phyloP scores from a whole-genome alignment of 92 coral and sea anemone species.

The Parazoanthus swiftii region DNA sequence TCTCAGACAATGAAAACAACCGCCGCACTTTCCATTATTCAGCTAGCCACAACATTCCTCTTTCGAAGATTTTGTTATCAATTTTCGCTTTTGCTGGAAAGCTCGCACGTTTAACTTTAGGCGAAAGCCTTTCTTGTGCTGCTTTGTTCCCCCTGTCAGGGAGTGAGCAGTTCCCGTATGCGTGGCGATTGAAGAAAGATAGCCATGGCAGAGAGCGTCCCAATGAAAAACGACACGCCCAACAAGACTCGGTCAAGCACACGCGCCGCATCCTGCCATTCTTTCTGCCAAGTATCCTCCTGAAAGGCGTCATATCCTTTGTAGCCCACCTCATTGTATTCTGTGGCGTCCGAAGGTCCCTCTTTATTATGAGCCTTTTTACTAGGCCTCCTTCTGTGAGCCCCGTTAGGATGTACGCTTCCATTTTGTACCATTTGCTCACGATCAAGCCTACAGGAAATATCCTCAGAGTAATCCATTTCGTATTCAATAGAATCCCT shows the following conservation, averaged over 20 bases:
- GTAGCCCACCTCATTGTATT: neutral
- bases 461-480: constrained; percentile 72
- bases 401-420: constrained; percentile 61
- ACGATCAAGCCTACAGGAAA: constrained; percentile 62
- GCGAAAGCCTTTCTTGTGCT: neutral
- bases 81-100: neutral
- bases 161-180: constrained; percentile 74
- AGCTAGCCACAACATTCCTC: neutral
- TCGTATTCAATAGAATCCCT: constrained; percentile 85
- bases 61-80: neutral
- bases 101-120: neutral
- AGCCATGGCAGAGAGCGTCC: constrained; percentile 81
- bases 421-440: constrained; percentile 77
- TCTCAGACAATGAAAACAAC: neutral
- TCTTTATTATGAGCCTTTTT: constrained; percentile 68
- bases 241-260: constrained; percentile 81
- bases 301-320: neutral
- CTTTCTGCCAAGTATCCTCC: constrained; percentile 8
- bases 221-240: constrained; percentile 76
- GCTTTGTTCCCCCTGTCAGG: constrained; percentile 34
- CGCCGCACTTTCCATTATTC: neutral
- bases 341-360: constrained; percentile 10
- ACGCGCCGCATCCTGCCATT: constrained; percentile 88
- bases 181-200: constrained; percentile 87
- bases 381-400: constrained; percentile 62